These are phyloP conservation scores for Sicus ferrugineus DNA, from an alignment of 2,888 invertebrate genomes.

Conservation along the genomic window DNA sequence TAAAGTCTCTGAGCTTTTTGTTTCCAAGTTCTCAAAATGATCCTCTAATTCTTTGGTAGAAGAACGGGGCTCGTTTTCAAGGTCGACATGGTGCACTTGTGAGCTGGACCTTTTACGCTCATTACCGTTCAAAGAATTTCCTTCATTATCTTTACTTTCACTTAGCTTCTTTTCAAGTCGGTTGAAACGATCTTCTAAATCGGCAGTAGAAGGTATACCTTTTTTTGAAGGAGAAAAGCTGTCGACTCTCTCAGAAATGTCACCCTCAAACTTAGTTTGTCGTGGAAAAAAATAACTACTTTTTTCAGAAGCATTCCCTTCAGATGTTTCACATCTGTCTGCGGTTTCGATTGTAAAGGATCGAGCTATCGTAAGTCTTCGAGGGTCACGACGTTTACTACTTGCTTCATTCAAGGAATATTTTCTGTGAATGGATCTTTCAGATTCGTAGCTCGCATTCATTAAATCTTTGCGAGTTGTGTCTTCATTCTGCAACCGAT, in stretches of 20 bases:
- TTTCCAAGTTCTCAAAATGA: conserved; percentile 39
- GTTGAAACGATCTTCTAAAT: conserved; percentile 44
- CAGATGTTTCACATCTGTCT: conserved; percentile 33
- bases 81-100: too few species aligned
- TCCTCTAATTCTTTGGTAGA: conserved; percentile 46
- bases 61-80: conserved; percentile 36
- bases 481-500: too few species aligned
- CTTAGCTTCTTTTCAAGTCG: conserved; percentile 41
- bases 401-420: conserved; percentile 39
- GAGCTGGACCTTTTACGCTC: too few species aligned
- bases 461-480: background rate
- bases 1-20: background rate
- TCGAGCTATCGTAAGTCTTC: conserved; percentile 53
- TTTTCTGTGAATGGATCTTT: conserved; percentile 19
- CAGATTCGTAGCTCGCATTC: conserved; percentile 39
- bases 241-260: background rate
- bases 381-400: conserved; percentile 52
- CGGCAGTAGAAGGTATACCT: conserved; percentile 51
- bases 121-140: too few species aligned
- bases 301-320: background rate
- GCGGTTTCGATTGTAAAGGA: conserved; percentile 56
- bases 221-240: background rate
- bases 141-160: conserved; percentile 45
- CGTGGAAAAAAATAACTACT: too few species aligned
- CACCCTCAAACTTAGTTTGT: too few species aligned